Percentiles rank a stretch among this genome's conserved stretches.
phyloP scores from a whole-genome alignment of 2,888 invertebrate species.

The Eupsilia transversa region DNA sequence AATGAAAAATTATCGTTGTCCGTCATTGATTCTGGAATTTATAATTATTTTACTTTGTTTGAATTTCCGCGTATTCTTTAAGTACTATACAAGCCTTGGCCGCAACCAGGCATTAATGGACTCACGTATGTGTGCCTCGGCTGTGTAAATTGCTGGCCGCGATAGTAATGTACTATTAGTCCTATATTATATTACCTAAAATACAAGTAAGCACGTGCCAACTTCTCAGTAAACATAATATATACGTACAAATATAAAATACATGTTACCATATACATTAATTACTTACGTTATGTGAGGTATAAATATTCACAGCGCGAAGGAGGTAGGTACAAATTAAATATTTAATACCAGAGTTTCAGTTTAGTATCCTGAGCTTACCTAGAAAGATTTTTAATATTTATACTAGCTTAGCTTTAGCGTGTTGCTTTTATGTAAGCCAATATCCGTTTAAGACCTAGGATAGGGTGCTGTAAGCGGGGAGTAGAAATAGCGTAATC shows the following conservation, averaged over 20 bases:
- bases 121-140: no score
- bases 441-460: conserved; percentile 45
- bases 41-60: no score
- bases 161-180: no score
- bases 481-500: background rate
- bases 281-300: conserved; percentile 10
- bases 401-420: conserved; percentile 14
- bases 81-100: no score
- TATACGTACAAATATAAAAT: background rate
- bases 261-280: conserved; percentile 5
- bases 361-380: conserved; percentile 24
- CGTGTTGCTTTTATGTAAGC: conserved; percentile 51
- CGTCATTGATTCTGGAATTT: no score
- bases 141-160: no score
- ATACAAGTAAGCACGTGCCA: conserved; percentile 7
- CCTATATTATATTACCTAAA: no score
- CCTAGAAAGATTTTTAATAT: conserved; percentile 47
- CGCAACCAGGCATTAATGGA: no score
- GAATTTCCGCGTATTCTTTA: no score
- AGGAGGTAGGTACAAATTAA: conserved; percentile 24
- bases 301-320: conserved; percentile 23
- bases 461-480: background rate
- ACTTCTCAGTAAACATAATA: conserved; percentile 3
- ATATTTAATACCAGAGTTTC: conserved; percentile 47
- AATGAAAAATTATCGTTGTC: no score